These are phyloP conservation scores for Mizuhopecten yessoensis DNA, from an alignment of 1,140 invertebrate species.

Conservation along the genomic window DNA sequence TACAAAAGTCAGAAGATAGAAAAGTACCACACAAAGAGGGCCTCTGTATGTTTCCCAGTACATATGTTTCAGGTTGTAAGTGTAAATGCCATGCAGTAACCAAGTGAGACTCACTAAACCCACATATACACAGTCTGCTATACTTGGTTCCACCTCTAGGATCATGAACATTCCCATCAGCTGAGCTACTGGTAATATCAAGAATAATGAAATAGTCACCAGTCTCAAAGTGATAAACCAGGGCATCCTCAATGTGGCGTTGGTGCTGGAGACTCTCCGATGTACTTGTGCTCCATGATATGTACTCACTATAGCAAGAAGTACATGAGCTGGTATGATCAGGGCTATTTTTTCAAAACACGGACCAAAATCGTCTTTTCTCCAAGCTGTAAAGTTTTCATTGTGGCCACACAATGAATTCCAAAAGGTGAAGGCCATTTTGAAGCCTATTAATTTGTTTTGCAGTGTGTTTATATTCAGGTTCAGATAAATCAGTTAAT, in stretches of 20 bases:
- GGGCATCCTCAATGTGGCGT: slow-evolving; percentile 84
- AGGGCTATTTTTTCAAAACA: slow-evolving; percentile 91
- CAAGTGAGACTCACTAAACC: slow-evolving; percentile 89
- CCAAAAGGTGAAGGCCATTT: slow-evolving; percentile 67
- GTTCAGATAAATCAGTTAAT: not conserved
- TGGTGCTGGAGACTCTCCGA: slow-evolving; percentile 85
- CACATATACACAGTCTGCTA: slow-evolving; percentile 88
- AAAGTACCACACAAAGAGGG: slow-evolving; percentile 87
- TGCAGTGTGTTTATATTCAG: not conserved
- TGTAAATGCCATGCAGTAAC: slow-evolving; percentile 91
- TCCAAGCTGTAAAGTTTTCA: slow-evolving; percentile 77
- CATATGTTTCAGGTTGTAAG: slow-evolving; percentile 87
- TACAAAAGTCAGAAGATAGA: slow-evolving; percentile 88
- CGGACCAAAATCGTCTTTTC: slow-evolving; percentile 87
- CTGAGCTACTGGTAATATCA: slow-evolving; percentile 86
- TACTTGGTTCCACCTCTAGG: slow-evolving; percentile 80
- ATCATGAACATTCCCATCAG: slow-evolving; percentile 87
- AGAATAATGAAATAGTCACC: slow-evolving; percentile 83
- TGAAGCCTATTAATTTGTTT: not conserved
- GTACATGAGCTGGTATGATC: slow-evolving; percentile 85
- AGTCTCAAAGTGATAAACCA: slow-evolving; percentile 73
- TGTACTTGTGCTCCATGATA: slow-evolving; percentile 88
- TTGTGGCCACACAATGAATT: slow-evolving; percentile 77
- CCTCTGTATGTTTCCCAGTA: slow-evolving; percentile 88
- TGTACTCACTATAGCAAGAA: slow-evolving; percentile 89